phyloP scores from a whole-genome alignment of 1,140 invertebrate species.

The Chymomyza costata region DNA sequence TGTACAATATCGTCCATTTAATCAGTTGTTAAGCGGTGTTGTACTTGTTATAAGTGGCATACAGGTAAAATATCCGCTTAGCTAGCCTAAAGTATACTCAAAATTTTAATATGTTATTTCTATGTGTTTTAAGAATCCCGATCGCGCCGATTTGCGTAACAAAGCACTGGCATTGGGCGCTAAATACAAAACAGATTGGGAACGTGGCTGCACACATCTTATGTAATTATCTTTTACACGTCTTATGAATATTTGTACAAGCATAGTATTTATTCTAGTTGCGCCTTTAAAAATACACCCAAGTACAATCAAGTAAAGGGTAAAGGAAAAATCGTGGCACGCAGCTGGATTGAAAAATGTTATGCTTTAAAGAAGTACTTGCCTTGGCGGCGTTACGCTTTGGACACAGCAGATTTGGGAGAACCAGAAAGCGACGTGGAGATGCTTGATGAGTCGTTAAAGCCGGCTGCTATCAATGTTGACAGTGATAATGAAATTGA shows the following conservation, averaged over 20 bases:
- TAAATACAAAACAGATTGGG: slow-evolving; percentile 78
- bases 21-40: slow-evolving; percentile 80
- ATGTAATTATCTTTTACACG: slow-evolving; percentile 27
- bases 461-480: slow-evolving; percentile 15
- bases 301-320: slow-evolving; percentile 87
- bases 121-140: slow-evolving; percentile 81
- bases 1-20: slow-evolving; percentile 76
- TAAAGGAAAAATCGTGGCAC: slow-evolving; percentile 83
- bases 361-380: slow-evolving; percentile 79
- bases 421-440: slow-evolving; percentile 77
- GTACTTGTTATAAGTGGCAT: slow-evolving; percentile 90
- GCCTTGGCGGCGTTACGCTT: slow-evolving; percentile 83
- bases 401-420: slow-evolving; percentile 76
- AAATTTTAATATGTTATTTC: not conserved
- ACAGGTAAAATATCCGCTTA: slow-evolving; percentile 42
- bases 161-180: slow-evolving; percentile 87
- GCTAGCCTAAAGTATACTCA: not conserved
- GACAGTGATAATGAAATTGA: slow-evolving; percentile 3
- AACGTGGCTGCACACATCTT: slow-evolving; percentile 45
- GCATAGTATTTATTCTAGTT: slow-evolving; percentile 77
- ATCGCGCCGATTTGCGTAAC: slow-evolving; percentile 81
- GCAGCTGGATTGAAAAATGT: slow-evolving; percentile 86
- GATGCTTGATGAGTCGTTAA: slow-evolving; percentile 71
- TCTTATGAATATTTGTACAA: not conserved
- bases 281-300: slow-evolving; percentile 92